A percentile compares a stretch with the other conserved stretches of the same genome.
phyloP scores from a whole-genome alignment of 2,113 vertebrate species.

The Macaca mulatta region DNA sequence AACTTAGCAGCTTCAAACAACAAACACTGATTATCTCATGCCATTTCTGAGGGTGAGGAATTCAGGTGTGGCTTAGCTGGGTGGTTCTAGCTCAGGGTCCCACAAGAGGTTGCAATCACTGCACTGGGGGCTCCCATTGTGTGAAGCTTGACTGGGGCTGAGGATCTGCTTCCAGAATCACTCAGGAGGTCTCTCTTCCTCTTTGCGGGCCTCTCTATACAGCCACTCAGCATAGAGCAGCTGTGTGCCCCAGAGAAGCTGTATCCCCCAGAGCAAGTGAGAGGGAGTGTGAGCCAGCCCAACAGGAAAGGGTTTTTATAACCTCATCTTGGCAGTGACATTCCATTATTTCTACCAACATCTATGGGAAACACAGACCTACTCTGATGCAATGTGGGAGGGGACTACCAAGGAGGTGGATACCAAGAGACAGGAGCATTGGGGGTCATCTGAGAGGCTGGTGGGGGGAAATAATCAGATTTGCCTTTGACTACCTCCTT shows the following conservation, averaged over 20 bases:
- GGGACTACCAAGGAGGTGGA: neutral
- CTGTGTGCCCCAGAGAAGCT: neutral
- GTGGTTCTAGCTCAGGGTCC: neutral
- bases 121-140: fast-evolving
- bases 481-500: neutral
- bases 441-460: neutral
- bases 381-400: neutral
- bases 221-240: neutral
- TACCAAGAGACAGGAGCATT: neutral
- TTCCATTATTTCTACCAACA: neutral
- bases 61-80: neutral
- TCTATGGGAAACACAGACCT: neutral
- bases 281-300: neutral
- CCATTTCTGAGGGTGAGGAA: neutral
- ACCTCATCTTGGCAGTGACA: too few species aligned
- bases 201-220: too few species aligned
- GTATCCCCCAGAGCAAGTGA: neutral
- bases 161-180: neutral
- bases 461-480: neutral
- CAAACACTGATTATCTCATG: neutral
- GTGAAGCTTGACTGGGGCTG: neutral
- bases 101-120: neutral
- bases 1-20: neutral
- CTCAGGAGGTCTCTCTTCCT: neutral
- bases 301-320: neutral